Evolutionary conservation across 92 coral and sea anemone genomes (phyloP), one percentile per base, ranked within the genome.

Genomic region (Palythoa heliodiscus): DNA sequence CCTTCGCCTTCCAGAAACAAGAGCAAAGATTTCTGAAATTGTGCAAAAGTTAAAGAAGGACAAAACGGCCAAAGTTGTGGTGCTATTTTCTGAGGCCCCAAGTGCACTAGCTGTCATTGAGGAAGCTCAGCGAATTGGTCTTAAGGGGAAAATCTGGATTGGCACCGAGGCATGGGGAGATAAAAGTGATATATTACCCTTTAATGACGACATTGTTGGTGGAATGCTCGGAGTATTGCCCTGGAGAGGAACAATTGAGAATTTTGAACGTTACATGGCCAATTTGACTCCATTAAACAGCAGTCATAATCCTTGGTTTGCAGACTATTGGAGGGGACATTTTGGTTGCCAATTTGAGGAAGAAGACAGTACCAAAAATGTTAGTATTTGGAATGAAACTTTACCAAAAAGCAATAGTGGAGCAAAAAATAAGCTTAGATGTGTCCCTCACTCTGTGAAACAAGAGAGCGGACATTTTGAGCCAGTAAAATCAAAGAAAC

Each of bases 81-180:
- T 97, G 19, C 54, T 97, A 64, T 97, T 94, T 74, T 92, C 97
- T 70, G 99, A 94, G 63, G 74, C 88, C 10, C 99, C 99, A 2
- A 92, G 93, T 67, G 99, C 99, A 16, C 58, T 85, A 9, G 95
- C 94, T 5, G 93, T 97, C 16, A 39, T 97, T 10, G 91, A 92
- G 63, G 98, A 97, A 64, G 99, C 98, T 16, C 90, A 94, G 75
- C 75, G 86, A n/a, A 94, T 94, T 71, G 95, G 95, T 19, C 83
- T 97, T 60, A 75, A 61, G 1, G 97, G 93, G 25, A 97, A 97
- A 89, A 97, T 87, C 3, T 97, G 98, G 98, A 97, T 97, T 50
- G 99, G 95, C 7, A 83, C 99, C 16, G 99, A 97, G 69, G 93
- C 98, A 0, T 97, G 99, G 99, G 99, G 99, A 10, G 98, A 91